These are phyloP conservation scores for Chelonia mydas DNA, from an alignment of 2,797 vertebrate species.

Conservation along the genomic window DNA sequence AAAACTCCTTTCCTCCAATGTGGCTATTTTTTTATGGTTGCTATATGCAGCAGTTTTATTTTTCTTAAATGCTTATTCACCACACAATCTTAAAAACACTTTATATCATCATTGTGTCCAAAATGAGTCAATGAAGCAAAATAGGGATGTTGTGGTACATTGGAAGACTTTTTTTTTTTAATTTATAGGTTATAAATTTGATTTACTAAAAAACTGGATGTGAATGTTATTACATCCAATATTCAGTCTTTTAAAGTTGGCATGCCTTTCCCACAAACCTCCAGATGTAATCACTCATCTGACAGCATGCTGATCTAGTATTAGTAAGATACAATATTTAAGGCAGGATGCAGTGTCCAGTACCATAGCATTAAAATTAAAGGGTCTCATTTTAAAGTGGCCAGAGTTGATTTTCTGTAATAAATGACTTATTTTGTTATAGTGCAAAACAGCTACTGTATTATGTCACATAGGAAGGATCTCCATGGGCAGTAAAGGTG, in stretches of 20 bases:
- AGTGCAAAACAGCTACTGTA: background rate
- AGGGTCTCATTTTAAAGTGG: background rate
- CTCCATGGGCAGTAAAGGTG: background rate
- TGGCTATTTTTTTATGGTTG: background rate
- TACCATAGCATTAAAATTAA: background rate
- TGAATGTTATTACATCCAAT: background rate
- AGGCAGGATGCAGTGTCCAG: background rate
- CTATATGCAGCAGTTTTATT: background rate
- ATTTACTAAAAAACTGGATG: background rate
- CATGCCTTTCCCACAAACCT: background rate
- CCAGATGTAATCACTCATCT: background rate
- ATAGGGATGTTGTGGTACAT: background rate
- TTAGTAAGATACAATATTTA: background rate
- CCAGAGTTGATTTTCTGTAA: background rate
- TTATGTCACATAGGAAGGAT: background rate
- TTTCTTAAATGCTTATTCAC: slow-evolving; percentile 4
- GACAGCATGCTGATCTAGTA: background rate
- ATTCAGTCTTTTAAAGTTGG: background rate
- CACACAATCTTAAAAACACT: background rate
- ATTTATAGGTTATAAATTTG: slow-evolving; percentile 1
- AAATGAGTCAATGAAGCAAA: background rate
- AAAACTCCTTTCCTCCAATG: background rate
- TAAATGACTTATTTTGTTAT: background rate
- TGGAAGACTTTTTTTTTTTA: background rate
- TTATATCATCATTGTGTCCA: background rate